Evolutionary conservation across 2,888 invertebrate species (phyloP).

Genomic region (Agrochola lychnidis): DNA sequence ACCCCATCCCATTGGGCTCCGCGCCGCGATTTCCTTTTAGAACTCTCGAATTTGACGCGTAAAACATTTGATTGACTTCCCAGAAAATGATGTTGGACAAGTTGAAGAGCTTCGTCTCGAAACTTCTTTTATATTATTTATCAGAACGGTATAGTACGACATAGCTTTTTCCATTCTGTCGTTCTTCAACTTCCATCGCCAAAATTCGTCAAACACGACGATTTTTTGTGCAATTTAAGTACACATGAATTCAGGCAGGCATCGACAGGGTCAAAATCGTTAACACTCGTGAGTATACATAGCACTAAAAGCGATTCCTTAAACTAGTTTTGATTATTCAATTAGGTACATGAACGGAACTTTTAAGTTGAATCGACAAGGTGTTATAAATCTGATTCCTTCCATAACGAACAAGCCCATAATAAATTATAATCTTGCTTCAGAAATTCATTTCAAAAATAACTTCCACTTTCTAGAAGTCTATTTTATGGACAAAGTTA

Average conservation of each 20-base stretch:
- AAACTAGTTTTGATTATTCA: not conserved
- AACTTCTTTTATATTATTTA: constrained; percentile 12
- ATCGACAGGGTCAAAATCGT: not conserved
- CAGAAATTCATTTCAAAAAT: not conserved
- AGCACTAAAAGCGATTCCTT: not conserved
- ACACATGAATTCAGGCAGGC: not conserved
- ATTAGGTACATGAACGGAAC: not conserved
- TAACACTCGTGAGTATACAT: not conserved
- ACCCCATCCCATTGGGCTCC: not conserved
- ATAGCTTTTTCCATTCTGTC: not conserved
- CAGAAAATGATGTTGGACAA: constrained; percentile 35
- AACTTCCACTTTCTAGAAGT: not conserved
- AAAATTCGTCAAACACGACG: not conserved
- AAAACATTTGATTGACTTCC: constrained; percentile 53
- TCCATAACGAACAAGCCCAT: not conserved
- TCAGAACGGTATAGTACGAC: not conserved
- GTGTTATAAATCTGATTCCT: not conserved
- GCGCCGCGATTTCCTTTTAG: constrained; percentile 31
- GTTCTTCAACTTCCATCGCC: not conserved
- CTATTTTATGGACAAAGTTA: constrained; percentile 10
- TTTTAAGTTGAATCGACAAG: not conserved
- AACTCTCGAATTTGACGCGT: constrained; percentile 33
- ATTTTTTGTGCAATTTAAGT: not conserved
- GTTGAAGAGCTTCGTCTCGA: constrained; percentile 15
- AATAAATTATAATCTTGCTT: not conserved